These are phyloP conservation scores for Ficedula albicollis DNA, from an alignment of 2,797 vertebrate genomes.

Conservation along the genomic window DNA sequence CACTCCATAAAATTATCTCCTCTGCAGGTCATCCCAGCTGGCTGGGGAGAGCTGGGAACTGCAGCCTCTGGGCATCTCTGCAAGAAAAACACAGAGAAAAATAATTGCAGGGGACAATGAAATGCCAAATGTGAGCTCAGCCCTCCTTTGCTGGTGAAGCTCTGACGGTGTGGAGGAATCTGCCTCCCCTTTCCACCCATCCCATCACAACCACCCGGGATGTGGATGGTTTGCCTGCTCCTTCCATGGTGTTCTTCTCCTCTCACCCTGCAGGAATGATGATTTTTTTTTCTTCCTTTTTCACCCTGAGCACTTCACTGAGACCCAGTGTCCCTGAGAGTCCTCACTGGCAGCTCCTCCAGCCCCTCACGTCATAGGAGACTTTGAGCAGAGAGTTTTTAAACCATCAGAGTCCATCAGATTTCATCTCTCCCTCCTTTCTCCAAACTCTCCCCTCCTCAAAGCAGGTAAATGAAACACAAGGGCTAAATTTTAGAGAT, in stretches of 20 bases:
- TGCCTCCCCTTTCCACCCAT: not conserved
- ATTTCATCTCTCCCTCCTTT: slow-evolving; percentile 76
- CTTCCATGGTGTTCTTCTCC: not conserved
- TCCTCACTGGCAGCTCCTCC: slow-evolving; percentile 82
- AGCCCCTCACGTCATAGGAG: slow-evolving; percentile 63
- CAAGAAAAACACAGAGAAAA: not conserved
- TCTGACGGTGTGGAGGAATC: not conserved
- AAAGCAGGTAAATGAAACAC: slow-evolving; percentile 72
- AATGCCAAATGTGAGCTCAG: accelerated
- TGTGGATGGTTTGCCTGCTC: not conserved
- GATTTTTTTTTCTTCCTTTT: slow-evolving; percentile 82
- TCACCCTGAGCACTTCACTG: slow-evolving; percentile 81
- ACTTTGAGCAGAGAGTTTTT: slow-evolving; percentile 81
- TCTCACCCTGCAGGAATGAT: slow-evolving; percentile 73
- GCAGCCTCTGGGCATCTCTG: not conserved
- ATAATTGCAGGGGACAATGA: not conserved
- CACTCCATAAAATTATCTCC: not conserved
- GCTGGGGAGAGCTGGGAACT: not conserved
- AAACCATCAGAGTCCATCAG: slow-evolving; percentile 84
- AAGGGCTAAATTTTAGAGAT: not conserved
- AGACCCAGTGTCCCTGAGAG: slow-evolving; percentile 80
- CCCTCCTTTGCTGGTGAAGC: not conserved
- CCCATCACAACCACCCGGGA: accelerated
- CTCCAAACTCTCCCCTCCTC: slow-evolving; percentile 77
- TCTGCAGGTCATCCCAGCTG: not conserved